Evolutionary conservation across 2,888 invertebrate species (phyloP).

Genomic region (Drosophila gaucha): DNA sequence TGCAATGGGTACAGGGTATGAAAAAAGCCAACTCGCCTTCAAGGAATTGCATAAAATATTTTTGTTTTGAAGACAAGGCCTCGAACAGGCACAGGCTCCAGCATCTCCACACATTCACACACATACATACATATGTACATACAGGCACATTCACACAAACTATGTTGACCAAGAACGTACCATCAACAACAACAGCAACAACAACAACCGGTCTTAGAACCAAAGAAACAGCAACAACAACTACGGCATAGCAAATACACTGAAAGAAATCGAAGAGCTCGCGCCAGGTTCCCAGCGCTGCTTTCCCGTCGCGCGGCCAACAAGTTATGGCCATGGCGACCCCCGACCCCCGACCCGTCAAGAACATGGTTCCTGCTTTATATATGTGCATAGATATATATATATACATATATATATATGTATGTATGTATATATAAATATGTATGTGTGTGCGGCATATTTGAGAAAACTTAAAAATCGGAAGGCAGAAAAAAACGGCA

Average conservation of each 20-base stretch:
- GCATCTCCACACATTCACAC: slow-evolving; percentile 25
- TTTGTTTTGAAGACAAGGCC: slow-evolving; percentile 72
- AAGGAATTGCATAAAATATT: slow-evolving; percentile 80
- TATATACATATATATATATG: not conserved
- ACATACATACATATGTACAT: slow-evolving; percentile 20
- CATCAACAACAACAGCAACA: slow-evolving; percentile 34
- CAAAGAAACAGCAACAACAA: slow-evolving; percentile 69
- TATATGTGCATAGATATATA: not conserved
- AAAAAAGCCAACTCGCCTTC: slow-evolving; percentile 64
- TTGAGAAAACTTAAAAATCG: slow-evolving; percentile 58
- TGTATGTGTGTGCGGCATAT: slow-evolving; percentile 66
- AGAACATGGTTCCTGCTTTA: slow-evolving; percentile 59
- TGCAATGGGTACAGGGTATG: slow-evolving; percentile 1
- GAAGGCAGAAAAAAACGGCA: slow-evolving; percentile 61
- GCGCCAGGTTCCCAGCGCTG: slow-evolving; percentile 43
- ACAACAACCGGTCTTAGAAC: slow-evolving; percentile 67
- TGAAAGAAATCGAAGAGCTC: slow-evolving; percentile 65
- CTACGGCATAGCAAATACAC: slow-evolving; percentile 65
- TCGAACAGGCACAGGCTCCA: slow-evolving; percentile 65
- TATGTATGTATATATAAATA: not conserved
- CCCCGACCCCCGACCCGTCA: slow-evolving; percentile 47
- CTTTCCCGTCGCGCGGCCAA: slow-evolving; percentile 27
- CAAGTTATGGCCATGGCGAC: slow-evolving; percentile 67
- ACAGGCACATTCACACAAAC: slow-evolving; percentile 29
- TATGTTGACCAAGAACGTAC: slow-evolving; percentile 70